These are phyloP conservation scores for Eubasilissa regina DNA, from an alignment of 1,140 invertebrate genomes.

Conservation along the genomic window DNA sequence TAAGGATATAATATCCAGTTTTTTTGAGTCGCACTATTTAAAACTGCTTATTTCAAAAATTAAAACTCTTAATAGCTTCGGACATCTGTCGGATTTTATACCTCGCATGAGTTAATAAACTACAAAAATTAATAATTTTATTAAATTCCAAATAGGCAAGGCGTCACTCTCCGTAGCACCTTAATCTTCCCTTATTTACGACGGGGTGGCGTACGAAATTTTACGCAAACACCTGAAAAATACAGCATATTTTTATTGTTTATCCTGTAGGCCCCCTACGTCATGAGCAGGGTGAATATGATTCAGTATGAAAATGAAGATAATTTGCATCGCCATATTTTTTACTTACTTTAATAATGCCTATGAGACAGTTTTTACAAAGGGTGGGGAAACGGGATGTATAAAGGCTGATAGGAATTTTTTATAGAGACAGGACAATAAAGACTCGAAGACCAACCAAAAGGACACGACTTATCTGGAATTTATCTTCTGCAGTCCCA, in stretches of 20 bases:
- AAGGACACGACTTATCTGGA: too few relatives aligned
- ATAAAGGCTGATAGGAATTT: too few relatives aligned
- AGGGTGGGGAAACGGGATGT: background rate
- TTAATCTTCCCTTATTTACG: slow-evolving; percentile 20
- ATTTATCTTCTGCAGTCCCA: too few relatives aligned
- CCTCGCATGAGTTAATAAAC: background rate
- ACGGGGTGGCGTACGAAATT: slow-evolving; percentile 12
- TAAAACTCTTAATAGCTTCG: background rate
- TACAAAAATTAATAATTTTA: background rate
- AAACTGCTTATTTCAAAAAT: background rate
- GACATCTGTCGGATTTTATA: background rate
- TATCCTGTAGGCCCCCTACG: background rate
- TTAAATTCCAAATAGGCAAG: slow-evolving; percentile 1
- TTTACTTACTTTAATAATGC: background rate
- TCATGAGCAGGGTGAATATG: background rate
- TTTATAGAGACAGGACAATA: too few relatives aligned
- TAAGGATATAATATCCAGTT: too few relatives aligned
- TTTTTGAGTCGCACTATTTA: background rate
- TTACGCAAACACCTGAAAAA: slow-evolving; percentile 7
- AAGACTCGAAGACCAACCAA: too few relatives aligned
- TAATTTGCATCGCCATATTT: background rate
- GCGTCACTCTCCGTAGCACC: background rate
- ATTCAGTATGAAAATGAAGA: background rate
- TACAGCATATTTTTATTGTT: slow-evolving; percentile 1
- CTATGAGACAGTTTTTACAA: background rate